Conservation (phyloP, 2,113 vertebrate genomes). For the Hepsetus odoe region DNA sequence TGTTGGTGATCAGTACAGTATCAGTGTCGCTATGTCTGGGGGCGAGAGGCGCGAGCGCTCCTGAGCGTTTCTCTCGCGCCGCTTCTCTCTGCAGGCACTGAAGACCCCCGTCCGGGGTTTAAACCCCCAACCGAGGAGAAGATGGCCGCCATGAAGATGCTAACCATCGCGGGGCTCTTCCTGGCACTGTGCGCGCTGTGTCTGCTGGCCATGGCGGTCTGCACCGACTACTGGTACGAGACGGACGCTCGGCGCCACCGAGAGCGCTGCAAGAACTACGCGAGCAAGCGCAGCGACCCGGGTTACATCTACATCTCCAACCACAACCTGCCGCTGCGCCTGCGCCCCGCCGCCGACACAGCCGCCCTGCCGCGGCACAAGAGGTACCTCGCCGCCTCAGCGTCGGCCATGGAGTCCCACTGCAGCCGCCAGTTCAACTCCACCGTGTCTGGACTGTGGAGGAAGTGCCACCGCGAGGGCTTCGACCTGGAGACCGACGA, state of each 20-base stretch:
- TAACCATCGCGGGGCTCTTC: slow-evolving; percentile 85
- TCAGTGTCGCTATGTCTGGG: slow-evolving; percentile 66
- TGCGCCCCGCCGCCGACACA: slow-evolving; percentile 74
- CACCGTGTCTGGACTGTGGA: slow-evolving; percentile 87
- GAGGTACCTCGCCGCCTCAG: slow-evolving; percentile 72
- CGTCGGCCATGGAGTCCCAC: slow-evolving; percentile 82
- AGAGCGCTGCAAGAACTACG: slow-evolving; percentile 86
- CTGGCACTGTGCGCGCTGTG: slow-evolving; percentile 84
- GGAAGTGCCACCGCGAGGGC: slow-evolving; percentile 85
- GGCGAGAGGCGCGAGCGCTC: slow-evolving; percentile 59
- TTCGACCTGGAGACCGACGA: slow-evolving; percentile 89
- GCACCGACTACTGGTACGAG: slow-evolving; percentile 91
- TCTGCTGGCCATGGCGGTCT: slow-evolving; percentile 86
- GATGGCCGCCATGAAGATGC: slow-evolving; percentile 88
- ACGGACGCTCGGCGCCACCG: slow-evolving; percentile 87
- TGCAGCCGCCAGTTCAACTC: slow-evolving; percentile 89
- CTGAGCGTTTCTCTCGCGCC: slow-evolving; percentile 64
- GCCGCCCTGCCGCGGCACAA: slow-evolving; percentile 65
- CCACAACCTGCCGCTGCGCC: slow-evolving; percentile 86
- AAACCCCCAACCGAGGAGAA: slow-evolving; percentile 65
- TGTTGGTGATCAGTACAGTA: no score
- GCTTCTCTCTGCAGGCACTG: not conserved
- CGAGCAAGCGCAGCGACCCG: slow-evolving; percentile 86
- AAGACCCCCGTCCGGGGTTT: not conserved
- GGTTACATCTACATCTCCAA: slow-evolving; percentile 88